These are phyloP conservation scores for Enteromius mattozi DNA, from an alignment of 2,797 vertebrate species.

Conservation along the genomic window DNA sequence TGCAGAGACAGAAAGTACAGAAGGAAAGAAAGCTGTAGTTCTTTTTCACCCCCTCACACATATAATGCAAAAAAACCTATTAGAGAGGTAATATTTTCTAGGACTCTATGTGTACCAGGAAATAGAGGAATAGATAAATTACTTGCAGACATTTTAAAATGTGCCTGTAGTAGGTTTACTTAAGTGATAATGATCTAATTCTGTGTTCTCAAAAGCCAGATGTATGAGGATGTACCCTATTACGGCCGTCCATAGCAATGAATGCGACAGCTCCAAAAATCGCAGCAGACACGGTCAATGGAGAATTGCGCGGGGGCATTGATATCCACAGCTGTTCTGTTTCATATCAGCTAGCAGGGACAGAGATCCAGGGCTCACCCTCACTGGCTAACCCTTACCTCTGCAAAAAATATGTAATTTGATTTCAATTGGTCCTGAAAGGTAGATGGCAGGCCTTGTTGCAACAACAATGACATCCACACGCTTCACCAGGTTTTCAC, in stretches of 20 bases:
- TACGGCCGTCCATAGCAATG: constrained; percentile 28
- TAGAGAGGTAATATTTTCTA: constrained; percentile 32
- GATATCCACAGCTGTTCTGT: constrained; percentile 76
- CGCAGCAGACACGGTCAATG: constrained; percentile 38
- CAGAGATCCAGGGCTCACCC: constrained; percentile 63
- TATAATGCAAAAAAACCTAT: constrained; percentile 46
- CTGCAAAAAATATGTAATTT: constrained; percentile 67
- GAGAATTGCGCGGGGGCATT: constrained; percentile 62
- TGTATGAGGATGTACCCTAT: constrained; percentile 37
- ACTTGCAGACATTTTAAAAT: constrained; percentile 42
- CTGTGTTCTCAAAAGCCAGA: constrained; percentile 32
- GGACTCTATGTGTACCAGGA: constrained; percentile 20
- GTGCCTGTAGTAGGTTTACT: constrained; percentile 21
- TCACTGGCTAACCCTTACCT: constrained; percentile 63
- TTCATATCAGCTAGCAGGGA: constrained; percentile 72
- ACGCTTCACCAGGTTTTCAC: constrained; percentile 79
- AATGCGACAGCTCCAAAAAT: constrained; percentile 42
- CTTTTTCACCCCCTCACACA: constrained; percentile 42
- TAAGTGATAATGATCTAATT: constrained; percentile 46
- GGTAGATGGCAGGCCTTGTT: constrained; percentile 74
- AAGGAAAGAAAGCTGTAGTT: constrained; percentile 45
- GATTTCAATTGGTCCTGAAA: constrained; percentile 80
- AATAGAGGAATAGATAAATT: constrained; percentile 29
- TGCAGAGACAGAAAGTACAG: constrained; percentile 55
- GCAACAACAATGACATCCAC: constrained; percentile 77